Evolutionary conservation across 2,797 vertebrate species (phyloP).

Genomic region (Fringilla coelebs): DNA sequence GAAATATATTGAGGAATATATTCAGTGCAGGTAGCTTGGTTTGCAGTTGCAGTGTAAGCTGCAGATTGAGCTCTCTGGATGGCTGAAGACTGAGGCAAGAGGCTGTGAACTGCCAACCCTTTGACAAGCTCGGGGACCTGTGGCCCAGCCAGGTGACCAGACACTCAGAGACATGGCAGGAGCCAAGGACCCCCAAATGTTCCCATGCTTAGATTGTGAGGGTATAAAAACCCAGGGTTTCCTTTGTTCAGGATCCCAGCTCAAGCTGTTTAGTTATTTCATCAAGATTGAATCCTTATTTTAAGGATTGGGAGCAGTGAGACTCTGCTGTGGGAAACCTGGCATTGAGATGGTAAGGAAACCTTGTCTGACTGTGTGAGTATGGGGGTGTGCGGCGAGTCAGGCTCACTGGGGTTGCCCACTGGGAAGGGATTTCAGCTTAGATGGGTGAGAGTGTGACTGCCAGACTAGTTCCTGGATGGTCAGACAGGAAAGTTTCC

Average conservation of each 20-base stretch:
- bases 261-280: background rate
- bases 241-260: background rate
- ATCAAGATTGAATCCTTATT: background rate
- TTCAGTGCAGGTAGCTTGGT: background rate
- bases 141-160: background rate
- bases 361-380: background rate
- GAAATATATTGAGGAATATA: background rate
- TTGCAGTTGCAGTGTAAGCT: background rate
- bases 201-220: background rate
- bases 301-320: background rate
- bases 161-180: background rate
- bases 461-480: background rate
- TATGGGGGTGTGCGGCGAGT: background rate
- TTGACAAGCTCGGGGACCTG: background rate
- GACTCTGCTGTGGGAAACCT: background rate
- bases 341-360: background rate
- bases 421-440: fast-evolving
- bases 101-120: fast-evolving
- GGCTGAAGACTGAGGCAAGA: background rate
- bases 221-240: background rate
- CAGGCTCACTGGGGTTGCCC: background rate
- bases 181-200: background rate
- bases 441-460: background rate
- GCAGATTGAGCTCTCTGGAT: background rate
- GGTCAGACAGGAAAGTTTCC: background rate